Evolutionary conservation across 2,797 vertebrate genomes (phyloP), one percentile per base, ranked within the genome.

Genomic region (Micromesistius poutassou): DNA sequence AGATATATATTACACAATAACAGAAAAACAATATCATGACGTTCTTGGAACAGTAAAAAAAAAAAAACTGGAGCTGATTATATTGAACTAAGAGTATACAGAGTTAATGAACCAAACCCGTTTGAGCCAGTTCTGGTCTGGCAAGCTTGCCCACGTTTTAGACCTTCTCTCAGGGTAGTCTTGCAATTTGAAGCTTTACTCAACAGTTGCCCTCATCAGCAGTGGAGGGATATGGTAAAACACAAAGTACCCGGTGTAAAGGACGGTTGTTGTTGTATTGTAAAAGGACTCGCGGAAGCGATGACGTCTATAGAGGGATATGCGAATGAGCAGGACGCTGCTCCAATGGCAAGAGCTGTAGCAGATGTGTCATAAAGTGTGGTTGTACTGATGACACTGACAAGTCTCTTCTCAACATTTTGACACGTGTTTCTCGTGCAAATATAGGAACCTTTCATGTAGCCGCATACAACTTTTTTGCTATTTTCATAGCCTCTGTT

Each of bases 81-180:
- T 94, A 94, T 93, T 94, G 91, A 94, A 92, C 93, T 91, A 92
- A 89, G 90, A 94, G 91, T 94, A 93, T 94, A 94, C 92, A 95
- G 93, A 94, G 94, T 93, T 94, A 95, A 94, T 93, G 88, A 94
- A 94, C 90, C 91, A 93, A 94, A 93, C 94, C 90, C 91, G 90
- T 90, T 87, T 83, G 87, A 93, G 92, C 93, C 92, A 93, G 92
- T 90, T 91, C 85, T 90, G 85, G 87, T 94, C 92, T 94, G 93
- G 91, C 90, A 92, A 91, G 94, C 94, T 94, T 91, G 92, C 93
- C 93, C 94, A 91, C 82, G 50, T 94, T 93, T 91, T 94, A 94
- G 93, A 94, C 87, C 91, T 95, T 94, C 91, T 94, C 94, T 95
- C 94, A 95, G 94, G 94, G 94, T 94, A 94, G 93, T 94, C 94